Evolutionary conservation across 1,140 invertebrate species (phyloP).

Genomic region (Hylaeus volcanicus): DNA sequence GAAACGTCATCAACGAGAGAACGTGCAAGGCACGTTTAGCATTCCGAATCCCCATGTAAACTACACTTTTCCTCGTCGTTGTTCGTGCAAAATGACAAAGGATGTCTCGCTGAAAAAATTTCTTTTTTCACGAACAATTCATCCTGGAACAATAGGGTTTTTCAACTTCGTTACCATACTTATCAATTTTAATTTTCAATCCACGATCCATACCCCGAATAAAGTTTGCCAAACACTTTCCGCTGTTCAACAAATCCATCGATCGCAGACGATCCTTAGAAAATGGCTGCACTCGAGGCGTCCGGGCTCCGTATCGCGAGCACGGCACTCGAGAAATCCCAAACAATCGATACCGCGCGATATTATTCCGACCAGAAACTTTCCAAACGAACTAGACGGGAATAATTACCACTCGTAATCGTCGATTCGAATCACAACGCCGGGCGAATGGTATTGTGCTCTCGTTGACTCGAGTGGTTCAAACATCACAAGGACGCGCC

Average conservation of each 20-base stretch:
- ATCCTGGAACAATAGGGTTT: no score
- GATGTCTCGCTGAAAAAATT: no score
- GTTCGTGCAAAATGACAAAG: no score
- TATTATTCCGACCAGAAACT: constrained; percentile 12
- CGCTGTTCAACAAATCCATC: no score
- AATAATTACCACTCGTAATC: constrained; percentile 17
- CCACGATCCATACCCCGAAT: no score
- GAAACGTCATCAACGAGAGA: background rate
- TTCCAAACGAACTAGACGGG: background rate
- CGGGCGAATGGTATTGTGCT: background rate
- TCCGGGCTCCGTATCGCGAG: background rate
- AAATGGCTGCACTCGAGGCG: background rate
- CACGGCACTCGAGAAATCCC: background rate
- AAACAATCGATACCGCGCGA: constrained; percentile 5
- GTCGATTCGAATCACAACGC: constrained; percentile 14
- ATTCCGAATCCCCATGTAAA: background rate
- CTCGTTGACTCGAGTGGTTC: background rate
- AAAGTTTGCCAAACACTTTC: no score
- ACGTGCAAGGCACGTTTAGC: background rate
- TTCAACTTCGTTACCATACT: no score
- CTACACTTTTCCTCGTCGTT: background rate
- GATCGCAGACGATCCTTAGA: background rate
- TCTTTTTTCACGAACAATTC: no score
- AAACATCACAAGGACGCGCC: background rate
- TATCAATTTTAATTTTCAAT: no score